Conservation (phyloP, 2,797 vertebrate genomes). For the Darevskia nairensis region DNA sequence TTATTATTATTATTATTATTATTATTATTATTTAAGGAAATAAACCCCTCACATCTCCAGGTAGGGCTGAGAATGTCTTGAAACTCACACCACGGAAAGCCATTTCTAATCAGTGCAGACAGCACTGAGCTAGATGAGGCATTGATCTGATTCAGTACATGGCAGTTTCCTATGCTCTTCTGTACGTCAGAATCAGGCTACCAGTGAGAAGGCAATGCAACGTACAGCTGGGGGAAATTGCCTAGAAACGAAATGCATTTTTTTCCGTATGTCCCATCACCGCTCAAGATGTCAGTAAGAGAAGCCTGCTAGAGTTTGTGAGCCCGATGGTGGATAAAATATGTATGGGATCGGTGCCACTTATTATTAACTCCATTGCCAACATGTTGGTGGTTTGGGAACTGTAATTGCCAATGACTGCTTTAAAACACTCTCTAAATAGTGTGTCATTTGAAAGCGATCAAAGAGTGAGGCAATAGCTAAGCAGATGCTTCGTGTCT, state of each 20-base stretch:
- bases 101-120: too few species aligned
- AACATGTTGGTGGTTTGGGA: background rate
- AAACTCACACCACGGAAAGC: too few species aligned
- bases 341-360: constrained; percentile 1
- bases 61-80: too few species aligned
- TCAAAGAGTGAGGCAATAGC: constrained; percentile 41
- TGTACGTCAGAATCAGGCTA: background rate
- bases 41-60: too few species aligned
- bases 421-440: constrained; percentile 39
- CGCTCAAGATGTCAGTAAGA: background rate
- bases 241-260: background rate
- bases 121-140: too few species aligned
- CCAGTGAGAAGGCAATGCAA: background rate
- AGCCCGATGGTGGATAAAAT: background rate
- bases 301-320: background rate
- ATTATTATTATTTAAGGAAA: too few species aligned
- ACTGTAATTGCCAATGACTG: constrained; percentile 1
- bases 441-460: constrained; percentile 40
- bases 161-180: too few species aligned
- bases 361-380: background rate
- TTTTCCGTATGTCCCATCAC: background rate
- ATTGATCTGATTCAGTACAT: too few species aligned
- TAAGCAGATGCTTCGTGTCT: constrained; percentile 44
- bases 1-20: too few species aligned
- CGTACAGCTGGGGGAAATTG: background rate